Percentiles rank a stretch among this genome's conserved stretches.
phyloP scores from a whole-genome alignment of 2,888 invertebrate genomes.

The Urechis unicinctus region DNA sequence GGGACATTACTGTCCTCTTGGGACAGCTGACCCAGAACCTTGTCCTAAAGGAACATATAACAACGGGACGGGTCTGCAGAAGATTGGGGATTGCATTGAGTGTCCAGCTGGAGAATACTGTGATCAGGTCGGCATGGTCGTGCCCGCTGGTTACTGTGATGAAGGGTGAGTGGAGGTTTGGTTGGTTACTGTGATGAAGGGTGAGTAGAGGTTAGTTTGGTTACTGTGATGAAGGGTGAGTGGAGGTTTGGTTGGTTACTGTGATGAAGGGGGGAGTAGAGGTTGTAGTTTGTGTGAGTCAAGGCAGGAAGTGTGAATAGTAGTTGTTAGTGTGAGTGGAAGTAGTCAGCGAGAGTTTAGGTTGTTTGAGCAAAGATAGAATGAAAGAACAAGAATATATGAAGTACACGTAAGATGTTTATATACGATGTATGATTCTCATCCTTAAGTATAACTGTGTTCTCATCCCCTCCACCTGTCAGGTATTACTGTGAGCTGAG shows the following conservation, averaged over 20 bases:
- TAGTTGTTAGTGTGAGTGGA: too few species aligned
- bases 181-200: slow-evolving; percentile 37
- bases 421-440: too few species aligned
- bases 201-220: slow-evolving; percentile 29
- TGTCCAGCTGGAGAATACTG: slow-evolving; percentile 43
- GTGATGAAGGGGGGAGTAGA: slow-evolving; percentile 33
- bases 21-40: slow-evolving; percentile 35
- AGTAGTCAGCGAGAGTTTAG: too few species aligned
- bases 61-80: slow-evolving; percentile 34
- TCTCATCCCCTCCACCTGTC: too few species aligned
- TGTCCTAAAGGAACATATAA: slow-evolving; percentile 42
- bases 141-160: slow-evolving; percentile 33
- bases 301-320: too few species aligned
- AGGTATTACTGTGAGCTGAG: slow-evolving; percentile 41
- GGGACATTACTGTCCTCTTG: slow-evolving; percentile 39
- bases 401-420: too few species aligned
- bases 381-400: too few species aligned
- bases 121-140: slow-evolving; percentile 28
- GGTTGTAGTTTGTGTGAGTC: too few species aligned
- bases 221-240: slow-evolving; percentile 37
- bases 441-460: too few species aligned
- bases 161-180: slow-evolving; percentile 29
- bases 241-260: slow-evolving; percentile 26
- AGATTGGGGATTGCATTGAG: slow-evolving; percentile 28
- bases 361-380: too few species aligned